phyloP scores from a whole-genome alignment of 2,888 invertebrate genomes.

The Ormyrus pomaceus region DNA sequence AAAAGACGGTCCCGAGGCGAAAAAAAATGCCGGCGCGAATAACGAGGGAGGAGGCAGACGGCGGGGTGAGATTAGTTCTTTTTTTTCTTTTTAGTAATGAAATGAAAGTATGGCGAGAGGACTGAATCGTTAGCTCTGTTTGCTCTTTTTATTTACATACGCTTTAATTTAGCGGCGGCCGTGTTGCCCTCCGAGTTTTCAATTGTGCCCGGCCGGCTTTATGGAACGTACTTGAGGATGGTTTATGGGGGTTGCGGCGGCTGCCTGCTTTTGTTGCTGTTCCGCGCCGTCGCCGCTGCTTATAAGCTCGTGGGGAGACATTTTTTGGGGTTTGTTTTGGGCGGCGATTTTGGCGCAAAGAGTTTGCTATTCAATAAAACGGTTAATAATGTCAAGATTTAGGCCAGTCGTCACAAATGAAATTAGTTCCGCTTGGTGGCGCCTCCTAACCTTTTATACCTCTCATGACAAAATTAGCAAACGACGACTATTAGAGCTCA shows the following conservation, averaged over 20 bases:
- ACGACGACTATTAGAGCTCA: no score
- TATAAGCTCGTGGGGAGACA: no score
- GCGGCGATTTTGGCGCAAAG: no score
- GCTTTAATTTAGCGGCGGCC: slow-evolving; percentile 41
- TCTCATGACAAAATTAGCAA: no score
- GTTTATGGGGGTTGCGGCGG: slow-evolving; percentile 19
- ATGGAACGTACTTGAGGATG: slow-evolving; percentile 29
- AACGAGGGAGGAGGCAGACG: slow-evolving; percentile 11
- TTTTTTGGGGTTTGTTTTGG: no score
- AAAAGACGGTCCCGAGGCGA: slow-evolving; percentile 1
- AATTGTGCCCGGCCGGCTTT: slow-evolving; percentile 33
- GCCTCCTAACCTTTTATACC: no score
- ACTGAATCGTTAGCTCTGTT: slow-evolving; percentile 6
- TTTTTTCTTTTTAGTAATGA: slow-evolving; percentile 21
- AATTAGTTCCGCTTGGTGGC: no score
- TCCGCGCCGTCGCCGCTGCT: no score
- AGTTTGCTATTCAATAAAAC: no score
- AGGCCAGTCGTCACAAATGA: no score
- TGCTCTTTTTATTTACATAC: slow-evolving; percentile 30
- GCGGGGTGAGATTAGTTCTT: slow-evolving; percentile 16
- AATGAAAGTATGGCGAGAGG: slow-evolving; percentile 44
- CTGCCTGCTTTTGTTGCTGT: background rate
- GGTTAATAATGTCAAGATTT: no score
- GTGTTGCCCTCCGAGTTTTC: slow-evolving; percentile 37
- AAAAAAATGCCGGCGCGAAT: slow-evolving; percentile 20